A percentile compares a stretch with the other conserved stretches of the same genome.
These are phyloP conservation scores for Corythornis vintsioides DNA, from an alignment of 2,113 vertebrate genomes.

Conservation along the genomic window DNA sequence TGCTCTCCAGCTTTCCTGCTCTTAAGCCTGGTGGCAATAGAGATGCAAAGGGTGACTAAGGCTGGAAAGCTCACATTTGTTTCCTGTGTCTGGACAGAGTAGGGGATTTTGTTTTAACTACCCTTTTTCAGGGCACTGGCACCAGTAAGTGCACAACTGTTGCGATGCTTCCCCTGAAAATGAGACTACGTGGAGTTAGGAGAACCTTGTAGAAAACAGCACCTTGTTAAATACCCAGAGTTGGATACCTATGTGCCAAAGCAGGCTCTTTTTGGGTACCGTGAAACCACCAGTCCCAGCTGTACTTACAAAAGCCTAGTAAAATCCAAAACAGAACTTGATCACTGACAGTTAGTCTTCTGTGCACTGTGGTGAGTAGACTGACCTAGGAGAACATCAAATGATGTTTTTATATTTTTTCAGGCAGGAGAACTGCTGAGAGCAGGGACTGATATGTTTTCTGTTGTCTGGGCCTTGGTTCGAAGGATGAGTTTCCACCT, in stretches of 20 bases:
- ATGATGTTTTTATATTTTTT: neutral
- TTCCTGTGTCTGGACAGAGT: neutral
- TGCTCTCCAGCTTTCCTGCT: neutral
- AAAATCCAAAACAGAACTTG: neutral
- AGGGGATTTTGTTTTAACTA: neutral
- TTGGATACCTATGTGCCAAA: neutral
- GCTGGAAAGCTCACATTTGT: neutral
- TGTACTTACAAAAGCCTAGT: neutral
- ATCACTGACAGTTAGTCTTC: neutral
- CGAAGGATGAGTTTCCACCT: neutral
- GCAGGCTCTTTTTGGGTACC: neutral
- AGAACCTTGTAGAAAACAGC: neutral
- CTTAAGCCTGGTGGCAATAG: neutral
- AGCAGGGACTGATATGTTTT: neutral
- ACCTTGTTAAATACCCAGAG: neutral
- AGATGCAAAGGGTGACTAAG: neutral
- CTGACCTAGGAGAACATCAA: neutral
- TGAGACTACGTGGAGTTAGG: neutral
- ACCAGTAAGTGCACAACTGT: neutral
- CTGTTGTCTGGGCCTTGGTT: neutral
- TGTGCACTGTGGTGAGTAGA: neutral
- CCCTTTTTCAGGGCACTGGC: neutral
- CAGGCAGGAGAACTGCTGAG: neutral
- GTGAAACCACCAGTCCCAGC: neutral
- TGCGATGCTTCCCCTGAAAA: neutral